phyloP scores from a whole-genome alignment of 1,140 invertebrate species.

The Geopemphigus sp. region DNA sequence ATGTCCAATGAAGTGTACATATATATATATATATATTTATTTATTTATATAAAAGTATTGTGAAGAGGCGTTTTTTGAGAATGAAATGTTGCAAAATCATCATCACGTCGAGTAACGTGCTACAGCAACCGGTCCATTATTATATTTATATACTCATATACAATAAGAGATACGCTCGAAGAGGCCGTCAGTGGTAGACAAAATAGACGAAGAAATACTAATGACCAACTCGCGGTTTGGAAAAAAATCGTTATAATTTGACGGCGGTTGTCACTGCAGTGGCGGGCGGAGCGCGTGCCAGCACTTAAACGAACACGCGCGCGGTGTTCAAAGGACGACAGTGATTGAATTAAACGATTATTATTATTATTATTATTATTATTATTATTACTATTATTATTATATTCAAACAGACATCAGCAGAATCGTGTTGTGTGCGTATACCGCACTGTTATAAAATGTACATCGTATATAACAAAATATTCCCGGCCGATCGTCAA shows the following conservation, averaged over 20 bases:
- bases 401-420: constrained; percentile 10
- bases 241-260: constrained; percentile 40
- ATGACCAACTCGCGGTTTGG: constrained; percentile 11
- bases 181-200: background rate
- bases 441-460: background rate
- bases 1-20: background rate
- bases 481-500: background rate
- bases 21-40: background rate
- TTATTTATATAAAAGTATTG: background rate
- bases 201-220: background rate
- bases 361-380: constrained; percentile 32
- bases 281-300: constrained; percentile 24
- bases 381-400: constrained; percentile 28
- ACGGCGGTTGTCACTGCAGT: background rate
- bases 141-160: background rate
- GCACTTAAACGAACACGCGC: constrained; percentile 25
- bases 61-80: constrained; percentile 25
- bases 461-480: constrained; percentile 5
- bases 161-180: background rate
- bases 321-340: background rate
- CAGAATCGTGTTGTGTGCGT: constrained; percentile 6
- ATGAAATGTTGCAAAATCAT: constrained; percentile 47
- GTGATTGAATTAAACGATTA: constrained; percentile 46
- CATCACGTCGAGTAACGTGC: constrained; percentile 25
- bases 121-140: constrained; percentile 18